Base-by-base conservation (phyloP, 2,888 invertebrate species). In the Celastrina argiolus region DNA sequence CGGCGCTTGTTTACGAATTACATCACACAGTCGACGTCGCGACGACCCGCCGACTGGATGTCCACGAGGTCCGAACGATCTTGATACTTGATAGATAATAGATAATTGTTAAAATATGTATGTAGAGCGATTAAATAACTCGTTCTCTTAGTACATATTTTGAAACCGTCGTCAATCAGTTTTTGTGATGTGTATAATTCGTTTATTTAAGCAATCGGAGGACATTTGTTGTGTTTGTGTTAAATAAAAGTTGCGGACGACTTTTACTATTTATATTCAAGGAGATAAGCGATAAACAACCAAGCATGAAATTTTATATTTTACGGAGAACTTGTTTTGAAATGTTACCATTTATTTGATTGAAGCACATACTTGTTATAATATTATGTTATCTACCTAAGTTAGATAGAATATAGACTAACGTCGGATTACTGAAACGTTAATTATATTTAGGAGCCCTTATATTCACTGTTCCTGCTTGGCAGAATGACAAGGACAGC, bases 1-100 rank as follows among this genome's bases (percentile, higher is more conserved):
- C 51, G 51, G 51, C 36, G 61, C 61, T 61, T 61, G 61, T 61
- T 39, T 61, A 61, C 36, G 61, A 61, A 12, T 61, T 61, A 61
- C 61, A 61, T 61, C 61, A 61, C 36, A 59, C 61, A 61, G 61
- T 61, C 16, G 61, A 14, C 61, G 36, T 39, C 36, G 61, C 61
- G 36, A 18, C 61, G 36, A n/a, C 61, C 61, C 18, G 12, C 14
- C 22, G 61, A 22, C 14, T 18, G 36, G n/a, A 36, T 36, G 61
- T 36, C 61, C 34, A 16, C 58, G 61, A 16, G 16, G 39, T 58
- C 31, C 31, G 58, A n/a, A 28, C 51, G 51, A 51, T 51, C 51
- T 51, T 51, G 51, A 51, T 51, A 51, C 51, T 51, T 26, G 22
- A 6, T 14, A 45, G 45, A 10, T 45, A 45, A 45, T 16, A 18